Evolutionary conservation across 2,797 vertebrate species (phyloP), one percentile per base, ranked within the genome.

Genomic region (Phylloscopus collybita): DNA sequence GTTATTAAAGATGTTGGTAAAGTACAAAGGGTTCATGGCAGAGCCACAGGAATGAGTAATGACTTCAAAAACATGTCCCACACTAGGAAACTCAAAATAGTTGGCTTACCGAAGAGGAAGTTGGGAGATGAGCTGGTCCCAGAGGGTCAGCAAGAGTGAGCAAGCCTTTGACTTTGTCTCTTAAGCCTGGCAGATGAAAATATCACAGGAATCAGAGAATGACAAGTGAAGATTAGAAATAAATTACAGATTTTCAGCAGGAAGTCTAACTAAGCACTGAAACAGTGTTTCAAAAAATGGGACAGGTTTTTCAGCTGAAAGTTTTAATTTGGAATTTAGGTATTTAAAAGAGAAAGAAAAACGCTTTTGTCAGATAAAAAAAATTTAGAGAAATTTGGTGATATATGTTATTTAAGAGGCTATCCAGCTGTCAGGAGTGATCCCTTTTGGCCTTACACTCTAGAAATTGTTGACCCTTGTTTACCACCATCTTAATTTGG

Each of bases 41-140:
- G 38, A 92, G 54, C 49, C 69, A 74, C 59, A 47, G 15, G 32
- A 30, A 64, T 90, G 83, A 96, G 26, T 88, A 95, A 90, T 3
- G 0, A 8, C 32, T 93, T 92, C 23, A 80, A 88, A 92, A 92
- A 74, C 30, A 53, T 29, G 11, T 44, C 30, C 51, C 22, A 29
- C 42, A 15, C 15, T 50, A 67, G n/a, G 16, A 90, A 14, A 49
- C 11, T 44, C 56, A 73, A 60, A 88, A 85, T 5, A 86, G 36
- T 32, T 93, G 61, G 34, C 57, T 92, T 64, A 72, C 76, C 30
- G 18, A 67, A 88, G 42, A 80, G 76, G 70, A 93, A 78, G 29
- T 53, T n/a, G 71, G n/a, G 69, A 90, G 22, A 60, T 38, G 10
- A 42, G 78, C 80, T 74, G 61, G 81, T 79, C 76, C 78, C 65